A percentile compares a stretch with the other conserved stretches of the same genome.
phyloP scores from a whole-genome alignment of 2,888 invertebrate genomes.

The Sinhomidia bicolor region DNA sequence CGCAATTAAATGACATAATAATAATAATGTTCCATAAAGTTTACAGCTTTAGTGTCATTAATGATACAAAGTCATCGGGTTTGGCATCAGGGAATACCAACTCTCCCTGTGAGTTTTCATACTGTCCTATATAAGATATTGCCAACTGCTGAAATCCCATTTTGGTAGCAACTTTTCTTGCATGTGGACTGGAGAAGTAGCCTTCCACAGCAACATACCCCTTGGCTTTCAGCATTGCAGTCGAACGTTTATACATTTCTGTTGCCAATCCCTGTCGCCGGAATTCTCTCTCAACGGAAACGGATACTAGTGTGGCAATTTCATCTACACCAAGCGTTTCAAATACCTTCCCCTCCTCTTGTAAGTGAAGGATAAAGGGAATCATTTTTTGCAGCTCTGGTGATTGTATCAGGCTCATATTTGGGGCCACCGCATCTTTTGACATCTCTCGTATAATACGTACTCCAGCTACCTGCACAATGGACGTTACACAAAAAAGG shows the following conservation, averaged over 20 bases:
- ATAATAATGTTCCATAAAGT: neutral
- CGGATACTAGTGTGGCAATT: constrained; percentile 72
- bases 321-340: constrained; percentile 71
- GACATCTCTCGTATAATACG: constrained; percentile 72
- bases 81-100: constrained; percentile 70
- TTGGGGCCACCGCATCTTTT: constrained; percentile 70
- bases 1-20: neutral
- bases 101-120: constrained; percentile 70
- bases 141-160: constrained; percentile 74
- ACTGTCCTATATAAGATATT: constrained; percentile 68
- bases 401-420: constrained; percentile 72
- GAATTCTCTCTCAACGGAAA: constrained; percentile 71
- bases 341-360: constrained; percentile 71
- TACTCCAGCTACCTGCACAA: constrained; percentile 70
- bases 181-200: constrained; percentile 71
- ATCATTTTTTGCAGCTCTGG: constrained; percentile 73
- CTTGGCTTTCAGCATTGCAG: constrained; percentile 72
- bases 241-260: constrained; percentile 73
- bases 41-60: constrained; percentile 71
- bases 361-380: constrained; percentile 69
- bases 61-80: constrained; percentile 69
- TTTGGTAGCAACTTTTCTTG: constrained; percentile 66
- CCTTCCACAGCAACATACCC: constrained; percentile 74
- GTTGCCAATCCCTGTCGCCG: constrained; percentile 73
- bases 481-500: neutral